Base-by-base conservation (phyloP, 1,140 invertebrate genomes). In the Drosophila pandora region DNA sequence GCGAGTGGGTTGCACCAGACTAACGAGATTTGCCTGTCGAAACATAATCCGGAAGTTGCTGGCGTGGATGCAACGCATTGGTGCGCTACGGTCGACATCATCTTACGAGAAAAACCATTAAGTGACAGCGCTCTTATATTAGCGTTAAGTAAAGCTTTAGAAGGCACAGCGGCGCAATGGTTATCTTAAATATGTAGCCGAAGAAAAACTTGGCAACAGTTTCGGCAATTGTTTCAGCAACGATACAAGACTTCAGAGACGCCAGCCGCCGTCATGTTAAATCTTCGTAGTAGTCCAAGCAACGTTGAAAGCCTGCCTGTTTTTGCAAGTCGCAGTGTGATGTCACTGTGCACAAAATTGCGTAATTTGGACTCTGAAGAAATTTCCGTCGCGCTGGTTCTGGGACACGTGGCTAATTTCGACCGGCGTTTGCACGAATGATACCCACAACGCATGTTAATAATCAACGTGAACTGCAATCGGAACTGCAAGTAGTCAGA, bases 151-250 rank as follows among this genome's bases (percentile, higher is more conserved):
- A 10, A 37, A n/a, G 9, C 34, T 37, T n/a, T 37, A 3, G 12
- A 37, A 37, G 34, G 34, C 34, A n/a, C 34, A 37, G 34, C 12
- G 34, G 34, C 34, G 25, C 25, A 28, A 12, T 17, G 17, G 17
- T 17, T 17, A 37, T 37, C 9, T 10, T 9, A 37, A n/a, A 37
- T 37, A 10, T 37, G 34, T n/a, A 10, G 10, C 34, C 34, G 1
- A 7, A 48, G 49, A 41, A 52, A 45, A 10, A 61, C 58, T 2
- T 61, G 58, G 58, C 49, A 25, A 12, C 28, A 61, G 25, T 53
- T 52, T 6, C 7, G 49, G 17, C 49, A 61, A 22, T 45, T 61
- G 23, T 61, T 61, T 17, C 37, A 61, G 37, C 49, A 61, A 34
- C 22, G 39, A 30, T 61, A 30, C 17, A 37, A 21, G 3, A 53